These are phyloP conservation scores for Rhadina sibilatrix DNA, from an alignment of 2,113 vertebrate species.

Conservation along the genomic window DNA sequence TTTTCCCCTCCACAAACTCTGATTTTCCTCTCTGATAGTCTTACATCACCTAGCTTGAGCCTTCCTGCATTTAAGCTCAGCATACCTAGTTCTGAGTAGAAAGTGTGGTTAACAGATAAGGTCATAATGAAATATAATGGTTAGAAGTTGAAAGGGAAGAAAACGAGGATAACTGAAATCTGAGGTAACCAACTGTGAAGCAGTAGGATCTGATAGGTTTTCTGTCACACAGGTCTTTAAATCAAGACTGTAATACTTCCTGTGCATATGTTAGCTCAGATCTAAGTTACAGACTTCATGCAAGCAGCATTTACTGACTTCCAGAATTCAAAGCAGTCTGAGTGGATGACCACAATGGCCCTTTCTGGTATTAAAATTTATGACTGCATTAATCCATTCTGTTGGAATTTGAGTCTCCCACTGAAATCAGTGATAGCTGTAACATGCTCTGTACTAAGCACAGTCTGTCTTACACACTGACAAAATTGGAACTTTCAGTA, in stretches of 20 bases:
- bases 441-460: neutral
- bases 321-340: neutral
- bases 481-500: neutral
- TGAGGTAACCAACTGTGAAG: neutral
- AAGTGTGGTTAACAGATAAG: neutral
- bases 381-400: neutral
- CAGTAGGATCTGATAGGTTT: neutral
- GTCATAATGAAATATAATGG: neutral
- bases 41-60: neutral
- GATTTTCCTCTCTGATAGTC: neutral
- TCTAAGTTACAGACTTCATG: neutral
- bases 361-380: neutral
- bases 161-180: neutral
- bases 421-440: neutral
- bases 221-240: neutral
- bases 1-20: neutral
- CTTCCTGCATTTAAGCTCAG: neutral
- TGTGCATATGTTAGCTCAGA: neutral
- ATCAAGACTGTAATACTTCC: neutral
- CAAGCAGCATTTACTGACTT: neutral
- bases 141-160: neutral
- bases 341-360: neutral
- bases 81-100: neutral
- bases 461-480: neutral
- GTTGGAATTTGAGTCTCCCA: neutral